Conservation (phyloP, 2,113 vertebrate species). For the Clarias macrocephalus region DNA sequence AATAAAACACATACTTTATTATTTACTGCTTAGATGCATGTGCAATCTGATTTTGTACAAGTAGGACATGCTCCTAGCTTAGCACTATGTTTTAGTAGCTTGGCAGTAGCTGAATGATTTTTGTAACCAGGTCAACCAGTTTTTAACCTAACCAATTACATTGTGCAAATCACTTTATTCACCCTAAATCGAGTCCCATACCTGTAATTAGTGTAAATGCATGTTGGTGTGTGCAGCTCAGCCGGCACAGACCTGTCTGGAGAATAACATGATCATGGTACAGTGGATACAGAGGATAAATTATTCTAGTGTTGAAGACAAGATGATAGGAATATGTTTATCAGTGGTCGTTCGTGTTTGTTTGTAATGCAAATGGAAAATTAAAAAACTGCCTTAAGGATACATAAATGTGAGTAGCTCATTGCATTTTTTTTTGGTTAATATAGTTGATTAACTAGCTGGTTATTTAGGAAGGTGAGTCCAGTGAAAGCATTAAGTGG, state of each 20-base stretch:
- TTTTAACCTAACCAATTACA: neutral
- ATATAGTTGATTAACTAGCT: neutral
- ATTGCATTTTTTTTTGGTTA: neutral
- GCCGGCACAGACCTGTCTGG: neutral
- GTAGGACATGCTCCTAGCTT: neutral
- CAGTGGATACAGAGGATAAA: neutral
- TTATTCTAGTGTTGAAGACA: neutral
- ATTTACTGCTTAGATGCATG: neutral
- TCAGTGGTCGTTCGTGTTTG: neutral
- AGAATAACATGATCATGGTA: neutral
- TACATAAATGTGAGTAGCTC: neutral
- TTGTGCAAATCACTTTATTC: neutral
- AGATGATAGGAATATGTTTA: neutral
- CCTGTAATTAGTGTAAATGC: too few species aligned
- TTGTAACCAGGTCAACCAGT: neutral
- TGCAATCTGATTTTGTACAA: neutral
- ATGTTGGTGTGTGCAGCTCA: too few species aligned
- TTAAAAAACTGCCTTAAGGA: neutral
- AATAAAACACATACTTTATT: neutral
- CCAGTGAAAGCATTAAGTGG: neutral
- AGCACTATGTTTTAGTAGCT: neutral
- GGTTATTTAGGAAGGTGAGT: neutral
- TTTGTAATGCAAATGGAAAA: neutral
- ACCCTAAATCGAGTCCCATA: neutral
- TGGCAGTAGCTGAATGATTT: neutral